phyloP scores from a whole-genome alignment of 2,797 vertebrate species.

The Chrosomus eos region DNA sequence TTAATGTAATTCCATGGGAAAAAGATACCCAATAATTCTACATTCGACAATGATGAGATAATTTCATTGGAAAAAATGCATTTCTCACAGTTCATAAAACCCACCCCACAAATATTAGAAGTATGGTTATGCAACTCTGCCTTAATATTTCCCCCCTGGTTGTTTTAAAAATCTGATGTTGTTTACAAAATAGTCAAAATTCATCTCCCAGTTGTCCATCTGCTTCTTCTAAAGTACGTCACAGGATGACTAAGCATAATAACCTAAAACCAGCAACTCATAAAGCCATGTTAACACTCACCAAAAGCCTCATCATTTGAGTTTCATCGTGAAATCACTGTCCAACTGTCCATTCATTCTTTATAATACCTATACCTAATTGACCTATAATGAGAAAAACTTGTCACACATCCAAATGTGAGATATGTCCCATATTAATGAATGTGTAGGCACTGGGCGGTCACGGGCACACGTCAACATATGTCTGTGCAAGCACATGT shows the following conservation, averaged over 20 bases:
- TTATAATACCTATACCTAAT: not conserved
- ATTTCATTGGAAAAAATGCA: not conserved
- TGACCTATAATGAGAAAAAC: not conserved
- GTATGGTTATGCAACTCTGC: slow-evolving; percentile 1
- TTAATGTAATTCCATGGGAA: not conserved
- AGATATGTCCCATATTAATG: slow-evolving; percentile 22
- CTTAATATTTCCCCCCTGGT: not conserved
- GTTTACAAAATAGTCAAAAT: not conserved
- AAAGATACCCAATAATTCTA: not conserved
- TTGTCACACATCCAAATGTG: not conserved
- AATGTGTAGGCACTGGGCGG: slow-evolving; percentile 22
- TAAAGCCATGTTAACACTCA: not conserved
- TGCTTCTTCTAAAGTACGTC: not conserved
- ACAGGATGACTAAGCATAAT: not conserved
- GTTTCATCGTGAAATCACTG: not conserved
- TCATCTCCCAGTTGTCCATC: not conserved
- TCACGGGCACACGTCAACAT: slow-evolving; percentile 4
- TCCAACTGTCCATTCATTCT: not conserved
- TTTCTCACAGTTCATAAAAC: not conserved
- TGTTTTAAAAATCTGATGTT: not conserved
- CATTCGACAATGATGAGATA: not conserved
- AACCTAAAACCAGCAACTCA: not conserved
- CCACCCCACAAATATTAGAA: not conserved
- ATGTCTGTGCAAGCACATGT: slow-evolving; percentile 15
- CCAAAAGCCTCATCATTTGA: not conserved